Conservation (phyloP, 2,888 invertebrate genomes). For the Toxonevra muliebris region DNA sequence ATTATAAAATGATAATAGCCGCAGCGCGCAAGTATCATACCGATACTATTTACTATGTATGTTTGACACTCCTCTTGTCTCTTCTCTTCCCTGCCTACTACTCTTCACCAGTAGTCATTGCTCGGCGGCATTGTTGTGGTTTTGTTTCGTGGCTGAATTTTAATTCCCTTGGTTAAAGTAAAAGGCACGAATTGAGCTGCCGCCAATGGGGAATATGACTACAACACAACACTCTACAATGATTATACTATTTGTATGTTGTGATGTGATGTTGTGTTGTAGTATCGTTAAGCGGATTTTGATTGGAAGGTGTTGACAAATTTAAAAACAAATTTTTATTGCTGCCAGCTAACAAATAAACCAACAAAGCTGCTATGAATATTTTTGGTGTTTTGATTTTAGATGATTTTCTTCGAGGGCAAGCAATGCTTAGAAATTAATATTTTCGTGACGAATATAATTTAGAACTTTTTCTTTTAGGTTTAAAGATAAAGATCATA, state of each 20-base stretch:
- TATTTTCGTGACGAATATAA: too few species aligned
- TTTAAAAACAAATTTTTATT: constrained; percentile 31
- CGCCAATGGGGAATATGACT: neutral
- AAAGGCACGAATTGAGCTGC: too few species aligned
- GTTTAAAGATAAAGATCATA: too few species aligned
- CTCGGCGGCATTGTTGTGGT: constrained; percentile 15
- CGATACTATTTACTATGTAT: too few species aligned
- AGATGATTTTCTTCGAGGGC: too few species aligned
- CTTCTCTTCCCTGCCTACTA: too few species aligned
- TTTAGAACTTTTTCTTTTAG: too few species aligned
- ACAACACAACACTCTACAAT: neutral
- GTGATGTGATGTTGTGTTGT: neutral
- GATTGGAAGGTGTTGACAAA: constrained; percentile 32
- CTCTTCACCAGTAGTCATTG: too few species aligned
- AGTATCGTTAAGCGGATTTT: constrained; percentile 17
- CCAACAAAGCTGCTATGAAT: too few species aligned
- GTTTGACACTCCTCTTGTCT: too few species aligned
- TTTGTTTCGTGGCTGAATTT: constrained; percentile 16
- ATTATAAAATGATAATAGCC: constrained; percentile 29
- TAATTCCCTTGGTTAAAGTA: constrained; percentile 4
- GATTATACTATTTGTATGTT: neutral
- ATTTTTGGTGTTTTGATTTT: too few species aligned
- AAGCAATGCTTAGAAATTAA: too few species aligned
- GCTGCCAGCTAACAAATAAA: neutral
- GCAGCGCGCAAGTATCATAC: neutral